Conservation (phyloP, 2,797 vertebrate genomes). For the Ambastaia sidthimunki region DNA sequence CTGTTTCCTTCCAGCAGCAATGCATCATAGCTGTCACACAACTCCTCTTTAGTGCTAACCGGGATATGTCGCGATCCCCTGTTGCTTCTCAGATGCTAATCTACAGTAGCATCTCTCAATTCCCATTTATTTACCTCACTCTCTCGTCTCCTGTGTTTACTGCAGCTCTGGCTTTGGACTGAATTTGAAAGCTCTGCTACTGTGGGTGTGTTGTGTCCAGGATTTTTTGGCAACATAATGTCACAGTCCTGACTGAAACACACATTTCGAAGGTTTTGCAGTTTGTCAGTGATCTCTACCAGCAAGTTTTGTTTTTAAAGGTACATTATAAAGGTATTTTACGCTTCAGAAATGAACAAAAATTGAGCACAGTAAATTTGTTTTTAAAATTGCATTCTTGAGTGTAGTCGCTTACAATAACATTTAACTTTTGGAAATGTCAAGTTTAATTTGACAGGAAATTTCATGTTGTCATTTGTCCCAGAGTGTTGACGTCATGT, state of each 20-base stretch:
- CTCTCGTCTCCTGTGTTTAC: conserved; percentile 17
- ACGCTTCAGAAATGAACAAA: not conserved
- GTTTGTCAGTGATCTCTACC: not conserved
- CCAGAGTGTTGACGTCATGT: no score
- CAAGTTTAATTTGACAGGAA: no score
- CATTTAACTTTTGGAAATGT: no score
- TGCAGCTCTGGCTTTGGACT: not conserved
- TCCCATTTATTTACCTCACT: conserved; percentile 52
- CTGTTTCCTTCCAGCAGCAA: conserved; percentile 52
- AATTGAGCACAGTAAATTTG: not conserved
- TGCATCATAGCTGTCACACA: conserved; percentile 58
- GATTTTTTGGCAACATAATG: not conserved
- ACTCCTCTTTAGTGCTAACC: conserved; percentile 47
- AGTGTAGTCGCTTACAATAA: not conserved
- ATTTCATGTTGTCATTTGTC: no score
- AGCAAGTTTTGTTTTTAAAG: not conserved
- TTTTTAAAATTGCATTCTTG: not conserved
- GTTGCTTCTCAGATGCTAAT: conserved; percentile 56
- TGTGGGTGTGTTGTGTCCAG: not conserved
- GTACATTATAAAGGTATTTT: not conserved
- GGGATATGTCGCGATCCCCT: conserved; percentile 35
- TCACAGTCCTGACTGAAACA: not conserved
- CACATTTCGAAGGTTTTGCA: not conserved
- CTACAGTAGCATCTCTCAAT: conserved; percentile 53
- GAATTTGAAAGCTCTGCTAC: not conserved